phyloP scores from a whole-genome alignment of 23 tunicate species.

The Trididemnum nubilum region DNA sequence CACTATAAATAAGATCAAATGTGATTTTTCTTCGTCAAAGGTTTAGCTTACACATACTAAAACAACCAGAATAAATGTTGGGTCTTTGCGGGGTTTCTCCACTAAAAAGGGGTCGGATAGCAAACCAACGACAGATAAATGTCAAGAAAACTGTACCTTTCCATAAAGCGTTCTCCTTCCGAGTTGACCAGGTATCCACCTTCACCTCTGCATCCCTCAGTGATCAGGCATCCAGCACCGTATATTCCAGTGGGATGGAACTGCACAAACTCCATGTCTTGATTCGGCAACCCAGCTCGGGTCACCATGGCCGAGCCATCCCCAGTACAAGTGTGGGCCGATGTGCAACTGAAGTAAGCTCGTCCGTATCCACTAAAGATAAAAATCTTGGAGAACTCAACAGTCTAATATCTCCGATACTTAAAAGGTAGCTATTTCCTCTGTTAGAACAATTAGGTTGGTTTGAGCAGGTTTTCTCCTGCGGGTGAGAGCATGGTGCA shows the following conservation, averaged over 20 bases:
- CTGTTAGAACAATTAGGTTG: too few relatives aligned
- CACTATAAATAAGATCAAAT: too few relatives aligned
- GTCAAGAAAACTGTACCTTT: too few relatives aligned
- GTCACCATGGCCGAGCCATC: conserved; percentile 97
- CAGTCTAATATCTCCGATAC: background rate
- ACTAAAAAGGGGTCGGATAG: too few relatives aligned
- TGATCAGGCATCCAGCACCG: conserved; percentile 99
- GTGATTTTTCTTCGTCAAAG: too few relatives aligned
- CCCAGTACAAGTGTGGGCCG: conserved; percentile 99
- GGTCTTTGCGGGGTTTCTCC: too few relatives aligned
- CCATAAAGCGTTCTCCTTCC: conserved; percentile 97
- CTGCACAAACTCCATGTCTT: conserved; percentile 99
- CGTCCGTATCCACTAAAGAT: conserved; percentile 95
- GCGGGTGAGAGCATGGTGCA: too few relatives aligned
- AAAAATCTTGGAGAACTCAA: background rate
- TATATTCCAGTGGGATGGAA: conserved; percentile 99
- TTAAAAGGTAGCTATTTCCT: too few relatives aligned
- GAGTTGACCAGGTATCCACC: conserved; percentile 92
- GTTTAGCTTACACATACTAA: too few relatives aligned
- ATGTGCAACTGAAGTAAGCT: conserved; percentile 96
- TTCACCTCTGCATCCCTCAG: conserved; percentile 99
- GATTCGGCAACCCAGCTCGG: conserved; percentile 93
- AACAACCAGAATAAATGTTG: too few relatives aligned
- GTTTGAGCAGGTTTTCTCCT: too few relatives aligned
- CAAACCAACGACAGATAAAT: too few relatives aligned